These are phyloP conservation scores for Drosophila melanocephala DNA, from an alignment of 2,888 invertebrate genomes.

Conservation along the genomic window DNA sequence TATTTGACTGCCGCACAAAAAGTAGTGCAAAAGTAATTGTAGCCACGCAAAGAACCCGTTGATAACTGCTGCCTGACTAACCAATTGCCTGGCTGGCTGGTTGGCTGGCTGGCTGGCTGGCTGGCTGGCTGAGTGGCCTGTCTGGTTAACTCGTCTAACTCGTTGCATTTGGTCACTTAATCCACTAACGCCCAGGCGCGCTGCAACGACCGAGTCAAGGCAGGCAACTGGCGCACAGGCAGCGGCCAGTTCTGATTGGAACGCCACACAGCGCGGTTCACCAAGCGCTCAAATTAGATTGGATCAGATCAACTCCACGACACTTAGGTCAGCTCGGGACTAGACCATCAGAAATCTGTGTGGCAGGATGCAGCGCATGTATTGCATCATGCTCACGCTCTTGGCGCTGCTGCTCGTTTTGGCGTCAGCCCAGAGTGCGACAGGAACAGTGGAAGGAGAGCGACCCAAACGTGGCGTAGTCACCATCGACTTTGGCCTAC, in stretches of 20 bases:
- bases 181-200: slow-evolving; percentile 73
- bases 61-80: slow-evolving; percentile 9
- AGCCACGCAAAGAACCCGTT: slow-evolving; percentile 66
- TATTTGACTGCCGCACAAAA: slow-evolving; percentile 42
- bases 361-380: slow-evolving; percentile 34
- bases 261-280: slow-evolving; percentile 62
- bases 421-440: slow-evolving; percentile 7
- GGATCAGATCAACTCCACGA: not conserved
- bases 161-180: slow-evolving; percentile 67
- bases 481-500: slow-evolving; percentile 72
- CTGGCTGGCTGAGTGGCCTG: slow-evolving; percentile 2
- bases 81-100: slow-evolving; percentile 2
- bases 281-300: slow-evolving; percentile 26
- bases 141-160: slow-evolving; percentile 71
- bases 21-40: slow-evolving; percentile 82
- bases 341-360: not conserved
- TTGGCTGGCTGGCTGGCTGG: slow-evolving; percentile 1
- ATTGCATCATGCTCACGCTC: slow-evolving; percentile 30
- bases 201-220: slow-evolving; percentile 46
- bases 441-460: not conserved
- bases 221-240: slow-evolving; percentile 46
- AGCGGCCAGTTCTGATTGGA: slow-evolving; percentile 70
- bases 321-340: not conserved
- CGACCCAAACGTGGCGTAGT: slow-evolving; percentile 73
- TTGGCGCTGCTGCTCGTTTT: slow-evolving; percentile 39